Percentiles rank a stretch among this genome's conserved stretches.
Conservation (phyloP, 92 coral and sea anemone genomes). For the Metridium senile region DNA sequence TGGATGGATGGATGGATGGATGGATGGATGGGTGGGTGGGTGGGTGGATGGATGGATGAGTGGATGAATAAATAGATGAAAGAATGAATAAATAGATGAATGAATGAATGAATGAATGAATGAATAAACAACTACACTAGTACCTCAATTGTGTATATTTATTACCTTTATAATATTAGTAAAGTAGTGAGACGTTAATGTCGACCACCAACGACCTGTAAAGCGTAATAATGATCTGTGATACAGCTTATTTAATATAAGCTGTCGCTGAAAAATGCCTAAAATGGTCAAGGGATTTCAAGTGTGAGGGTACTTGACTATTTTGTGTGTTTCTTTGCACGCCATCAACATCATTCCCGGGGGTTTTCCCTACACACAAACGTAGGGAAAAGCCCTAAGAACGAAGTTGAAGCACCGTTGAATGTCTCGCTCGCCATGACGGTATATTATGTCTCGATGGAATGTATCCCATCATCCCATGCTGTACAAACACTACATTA, state of each 20-base stretch:
- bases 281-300: too few relatives aligned
- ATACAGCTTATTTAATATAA: not conserved
- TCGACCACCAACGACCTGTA: slow-evolving; percentile 91
- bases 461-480: too few relatives aligned
- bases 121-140: not conserved
- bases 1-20: not conserved
- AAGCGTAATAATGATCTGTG: not conserved
- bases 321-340: too few relatives aligned
- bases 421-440: too few relatives aligned
- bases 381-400: too few relatives aligned
- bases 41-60: not conserved
- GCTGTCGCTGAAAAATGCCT: too few relatives aligned
- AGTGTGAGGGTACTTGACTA: too few relatives aligned
- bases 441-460: too few relatives aligned
- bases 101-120: not conserved
- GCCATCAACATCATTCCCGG: too few relatives aligned
- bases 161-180: slow-evolving; percentile 77
- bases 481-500: not conserved
- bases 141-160: not conserved
- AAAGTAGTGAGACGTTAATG: slow-evolving; percentile 81
- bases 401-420: too few relatives aligned
- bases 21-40: not conserved
- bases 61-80: not conserved
- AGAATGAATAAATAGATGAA: not conserved
- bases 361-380: too few relatives aligned